These are phyloP conservation scores for Malacoctenus gilli DNA, from an alignment of 2,797 vertebrate genomes.

Conservation along the genomic window DNA sequence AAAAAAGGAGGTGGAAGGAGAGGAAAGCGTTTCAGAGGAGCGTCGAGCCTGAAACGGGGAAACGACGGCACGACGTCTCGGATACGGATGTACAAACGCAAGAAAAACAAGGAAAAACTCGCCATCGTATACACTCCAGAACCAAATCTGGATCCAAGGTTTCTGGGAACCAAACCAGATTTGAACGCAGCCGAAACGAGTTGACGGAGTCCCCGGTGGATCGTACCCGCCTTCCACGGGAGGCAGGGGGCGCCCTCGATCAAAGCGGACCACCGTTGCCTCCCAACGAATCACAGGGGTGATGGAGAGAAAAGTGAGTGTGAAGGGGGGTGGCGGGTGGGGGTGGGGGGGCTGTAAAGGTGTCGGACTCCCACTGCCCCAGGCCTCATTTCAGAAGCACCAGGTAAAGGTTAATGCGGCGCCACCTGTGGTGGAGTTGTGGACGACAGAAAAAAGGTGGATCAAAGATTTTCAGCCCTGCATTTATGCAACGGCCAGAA, in stretches of 20 bases:
- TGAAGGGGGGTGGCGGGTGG: slow-evolving; percentile 35
- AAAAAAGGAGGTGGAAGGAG: background rate
- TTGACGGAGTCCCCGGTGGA: too few relatives aligned
- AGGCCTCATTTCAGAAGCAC: slow-evolving; percentile 72
- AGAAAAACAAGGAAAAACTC: too few relatives aligned
- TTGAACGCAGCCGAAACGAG: too few relatives aligned
- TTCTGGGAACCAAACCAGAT: too few relatives aligned
- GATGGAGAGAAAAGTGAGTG: too few relatives aligned
- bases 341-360: slow-evolving; percentile 33
- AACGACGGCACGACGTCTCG: too few relatives aligned
- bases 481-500: slow-evolving; percentile 37
- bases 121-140: too few relatives aligned
- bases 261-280: slow-evolving; percentile 62
- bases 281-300: slow-evolving; percentile 42
- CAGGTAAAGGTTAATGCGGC: slow-evolving; percentile 73
- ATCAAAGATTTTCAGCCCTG: slow-evolving; percentile 59
- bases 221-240: too few relatives aligned
- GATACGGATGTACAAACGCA: too few relatives aligned
- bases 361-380: slow-evolving; percentile 62
- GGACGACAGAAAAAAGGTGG: slow-evolving; percentile 19
- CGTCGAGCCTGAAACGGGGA: too few relatives aligned
- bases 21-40: too few relatives aligned
- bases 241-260: slow-evolving; percentile 42
- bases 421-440: slow-evolving; percentile 53
- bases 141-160: too few relatives aligned